phyloP scores from a whole-genome alignment of 2,113 vertebrate species.

The Mastomys natalensis region DNA sequence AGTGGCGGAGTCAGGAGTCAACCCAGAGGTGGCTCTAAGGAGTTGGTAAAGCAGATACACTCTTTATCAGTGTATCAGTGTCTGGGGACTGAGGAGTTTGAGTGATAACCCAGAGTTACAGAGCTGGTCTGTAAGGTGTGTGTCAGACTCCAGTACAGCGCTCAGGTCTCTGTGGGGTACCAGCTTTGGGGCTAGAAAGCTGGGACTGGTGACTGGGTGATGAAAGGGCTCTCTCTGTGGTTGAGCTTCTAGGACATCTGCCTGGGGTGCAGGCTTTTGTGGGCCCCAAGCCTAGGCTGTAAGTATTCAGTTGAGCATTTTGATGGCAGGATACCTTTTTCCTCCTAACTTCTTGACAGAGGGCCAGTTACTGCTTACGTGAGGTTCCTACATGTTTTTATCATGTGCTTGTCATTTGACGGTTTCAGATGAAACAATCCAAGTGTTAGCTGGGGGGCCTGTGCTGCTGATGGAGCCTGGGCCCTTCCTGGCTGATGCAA shows the following conservation, averaged over 20 bases:
- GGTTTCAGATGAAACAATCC: slow-evolving; percentile 67
- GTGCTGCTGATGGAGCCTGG: slow-evolving; percentile 8
- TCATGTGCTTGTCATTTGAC: slow-evolving; percentile 67
- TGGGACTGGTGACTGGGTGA: background rate
- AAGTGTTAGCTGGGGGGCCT: slow-evolving; percentile 63
- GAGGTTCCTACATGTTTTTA: slow-evolving; percentile 62
- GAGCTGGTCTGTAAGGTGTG: background rate
- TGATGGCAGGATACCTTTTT: slow-evolving; percentile 36
- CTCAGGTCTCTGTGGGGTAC: background rate
- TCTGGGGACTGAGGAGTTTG: background rate
- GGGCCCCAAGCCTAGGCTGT: slow-evolving; percentile 1
- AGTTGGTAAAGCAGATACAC: background rate
- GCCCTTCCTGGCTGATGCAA: slow-evolving; percentile 9
- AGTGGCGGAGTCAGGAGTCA: background rate
- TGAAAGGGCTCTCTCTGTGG: background rate
- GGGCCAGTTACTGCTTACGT: slow-evolving; percentile 69
- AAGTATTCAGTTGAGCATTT: background rate
- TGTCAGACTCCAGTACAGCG: background rate
- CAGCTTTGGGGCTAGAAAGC: background rate
- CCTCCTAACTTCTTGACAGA: slow-evolving; percentile 52
- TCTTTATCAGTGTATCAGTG: too few species aligned
- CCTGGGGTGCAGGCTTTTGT: background rate
- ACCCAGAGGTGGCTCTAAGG: background rate
- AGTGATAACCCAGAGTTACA: background rate
- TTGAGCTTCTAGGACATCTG: background rate